Evolutionary conservation across 2,797 vertebrate species (phyloP).

Genomic region (Lates japonicus): DNA sequence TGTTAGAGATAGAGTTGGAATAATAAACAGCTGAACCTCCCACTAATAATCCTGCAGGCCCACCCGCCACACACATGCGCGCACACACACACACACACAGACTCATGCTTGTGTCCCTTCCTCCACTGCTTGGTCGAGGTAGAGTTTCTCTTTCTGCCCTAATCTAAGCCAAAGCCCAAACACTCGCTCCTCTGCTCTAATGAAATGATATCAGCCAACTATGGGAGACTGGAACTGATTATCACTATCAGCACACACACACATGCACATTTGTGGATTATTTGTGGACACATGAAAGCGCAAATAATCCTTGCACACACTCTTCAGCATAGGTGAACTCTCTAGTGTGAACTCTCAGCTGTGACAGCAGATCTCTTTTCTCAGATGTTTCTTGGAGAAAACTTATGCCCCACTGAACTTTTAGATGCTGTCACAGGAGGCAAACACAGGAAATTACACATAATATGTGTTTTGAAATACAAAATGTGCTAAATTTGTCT

Average conservation of each 20-base stretch:
- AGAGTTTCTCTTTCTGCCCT: constrained; percentile 81
- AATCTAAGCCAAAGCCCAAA: constrained; percentile 79
- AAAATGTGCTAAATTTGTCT: constrained; percentile 39
- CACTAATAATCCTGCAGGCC: constrained; percentile 84
- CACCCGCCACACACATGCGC: constrained; percentile 5
- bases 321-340: neutral
- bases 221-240: constrained; percentile 83
- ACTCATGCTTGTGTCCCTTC: constrained; percentile 60
- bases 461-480: constrained; percentile 54
- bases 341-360: constrained; percentile 6
- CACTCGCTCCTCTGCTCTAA: constrained; percentile 72
- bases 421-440: constrained; percentile 20
- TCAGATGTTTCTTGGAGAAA: constrained; percentile 17
- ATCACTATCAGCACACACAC: constrained; percentile 60
- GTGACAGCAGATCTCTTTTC: neutral
- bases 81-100: constrained; percentile 36
- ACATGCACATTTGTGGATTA: constrained; percentile 36
- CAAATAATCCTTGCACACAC: constrained; percentile 1
- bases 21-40: constrained; percentile 90
- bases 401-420: neutral
- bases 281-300: constrained; percentile 36
- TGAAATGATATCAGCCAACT: constrained; percentile 81
- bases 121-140: constrained; percentile 73
- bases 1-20: constrained; percentile 90
- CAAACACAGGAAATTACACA: constrained; percentile 34